phyloP scores from a whole-genome alignment of 1,140 invertebrate species.

The Drosophila pectinifera region DNA sequence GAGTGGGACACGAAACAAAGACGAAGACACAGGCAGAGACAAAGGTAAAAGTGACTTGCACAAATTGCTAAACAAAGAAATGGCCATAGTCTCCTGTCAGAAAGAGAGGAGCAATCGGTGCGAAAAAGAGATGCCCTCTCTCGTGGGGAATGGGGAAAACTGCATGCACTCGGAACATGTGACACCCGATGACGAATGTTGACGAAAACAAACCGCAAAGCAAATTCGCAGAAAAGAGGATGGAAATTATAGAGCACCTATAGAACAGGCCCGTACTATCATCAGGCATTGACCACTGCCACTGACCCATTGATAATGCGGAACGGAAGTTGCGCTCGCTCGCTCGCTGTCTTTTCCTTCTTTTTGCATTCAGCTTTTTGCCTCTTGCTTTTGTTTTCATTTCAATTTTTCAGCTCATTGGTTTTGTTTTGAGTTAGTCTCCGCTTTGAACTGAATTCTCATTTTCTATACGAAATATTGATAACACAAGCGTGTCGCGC shows the following conservation, averaged over 20 bases:
- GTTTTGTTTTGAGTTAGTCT: slow-evolving; percentile 50
- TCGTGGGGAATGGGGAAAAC: slow-evolving; percentile 28
- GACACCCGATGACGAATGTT: slow-evolving; percentile 63
- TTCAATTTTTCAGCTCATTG: slow-evolving; percentile 21
- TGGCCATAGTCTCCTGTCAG: slow-evolving; percentile 22
- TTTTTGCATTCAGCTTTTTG: slow-evolving; percentile 10
- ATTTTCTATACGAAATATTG: slow-evolving; percentile 12
- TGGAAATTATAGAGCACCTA: slow-evolving; percentile 29
- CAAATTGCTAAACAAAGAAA: slow-evolving; percentile 60
- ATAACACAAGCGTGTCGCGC: slow-evolving; percentile 36
- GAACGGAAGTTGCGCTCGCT: slow-evolving; percentile 59
- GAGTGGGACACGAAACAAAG: slow-evolving; percentile 62
- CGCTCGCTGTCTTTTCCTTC: background rate
- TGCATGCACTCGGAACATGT: slow-evolving; percentile 70
- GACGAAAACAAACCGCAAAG: slow-evolving; percentile 31
- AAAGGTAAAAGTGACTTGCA: slow-evolving; percentile 60
- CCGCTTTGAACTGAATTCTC: background rate
- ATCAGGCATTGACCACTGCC: slow-evolving; percentile 56
- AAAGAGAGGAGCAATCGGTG: slow-evolving; percentile 4
- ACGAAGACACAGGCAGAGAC: slow-evolving; percentile 26
- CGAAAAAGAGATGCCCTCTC: slow-evolving; percentile 9
- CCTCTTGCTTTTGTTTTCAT: slow-evolving; percentile 24
- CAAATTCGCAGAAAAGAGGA: background rate
- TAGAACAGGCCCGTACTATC: background rate
- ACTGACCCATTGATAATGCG: slow-evolving; percentile 76